phyloP scores from a whole-genome alignment of 2,888 invertebrate species.

The Eristalis arbustorum region DNA sequence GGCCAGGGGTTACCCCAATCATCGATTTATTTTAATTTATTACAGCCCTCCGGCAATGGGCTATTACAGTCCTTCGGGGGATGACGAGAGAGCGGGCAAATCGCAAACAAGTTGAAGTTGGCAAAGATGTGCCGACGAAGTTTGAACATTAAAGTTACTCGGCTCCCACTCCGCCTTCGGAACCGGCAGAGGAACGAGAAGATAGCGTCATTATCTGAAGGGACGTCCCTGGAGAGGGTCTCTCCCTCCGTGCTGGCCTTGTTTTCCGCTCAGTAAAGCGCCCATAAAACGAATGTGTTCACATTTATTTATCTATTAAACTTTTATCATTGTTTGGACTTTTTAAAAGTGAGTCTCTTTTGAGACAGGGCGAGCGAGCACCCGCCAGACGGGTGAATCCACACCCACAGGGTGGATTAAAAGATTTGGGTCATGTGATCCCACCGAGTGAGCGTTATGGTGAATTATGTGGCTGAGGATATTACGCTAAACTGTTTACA shows the following conservation, averaged over 20 bases:
- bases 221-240: conserved; percentile 1
- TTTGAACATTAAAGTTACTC: conserved; percentile 26
- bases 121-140: conserved; percentile 32
- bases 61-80: conserved; percentile 32
- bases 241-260: background rate
- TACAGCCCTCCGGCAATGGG: conserved; percentile 15
- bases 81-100: background rate
- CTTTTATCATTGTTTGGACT: conserved; percentile 36
- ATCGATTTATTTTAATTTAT: conserved; percentile 67
- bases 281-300: conserved; percentile 37
- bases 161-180: too few species aligned
- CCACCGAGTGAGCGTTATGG: conserved; percentile 24
- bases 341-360: background rate
- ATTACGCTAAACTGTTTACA: conserved; percentile 30
- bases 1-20: conserved; percentile 26
- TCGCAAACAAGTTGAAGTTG: conserved; percentile 45
- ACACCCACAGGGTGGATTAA: conserved; percentile 3
- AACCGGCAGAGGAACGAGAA: conserved; percentile 13
- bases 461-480: conserved; percentile 40
- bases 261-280: background rate
- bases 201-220: background rate
- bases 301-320: conserved; percentile 56
- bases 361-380: background rate
- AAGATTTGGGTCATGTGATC: conserved; percentile 37
- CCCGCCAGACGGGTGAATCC: background rate